Conservation (phyloP, 2,888 invertebrate species). For the Trichogramma dendrolimi region DNA sequence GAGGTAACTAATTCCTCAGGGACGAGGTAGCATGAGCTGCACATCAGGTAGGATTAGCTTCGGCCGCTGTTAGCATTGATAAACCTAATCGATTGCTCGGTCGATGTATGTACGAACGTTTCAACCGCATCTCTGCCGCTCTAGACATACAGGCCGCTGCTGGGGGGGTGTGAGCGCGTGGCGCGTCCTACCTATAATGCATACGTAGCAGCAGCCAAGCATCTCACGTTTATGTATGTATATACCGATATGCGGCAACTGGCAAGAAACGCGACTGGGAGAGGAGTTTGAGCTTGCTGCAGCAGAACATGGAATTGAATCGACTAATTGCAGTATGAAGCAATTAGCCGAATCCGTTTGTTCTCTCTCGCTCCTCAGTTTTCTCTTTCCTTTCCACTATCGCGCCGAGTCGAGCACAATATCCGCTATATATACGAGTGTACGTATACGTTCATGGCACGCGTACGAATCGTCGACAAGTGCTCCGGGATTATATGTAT, state of each 20-base stretch:
- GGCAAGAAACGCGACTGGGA: too few species aligned
- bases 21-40: too few species aligned
- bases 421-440: constrained; percentile 10
- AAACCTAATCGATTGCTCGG: constrained; percentile 27
- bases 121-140: constrained; percentile 7
- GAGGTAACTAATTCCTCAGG: too few species aligned
- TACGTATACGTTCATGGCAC: not conserved
- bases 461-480: too few species aligned
- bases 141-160: constrained; percentile 7
- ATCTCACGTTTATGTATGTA: not conserved
- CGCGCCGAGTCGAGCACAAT: constrained; percentile 6
- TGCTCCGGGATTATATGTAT: too few species aligned
- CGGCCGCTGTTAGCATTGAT: constrained; percentile 22
- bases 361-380: constrained; percentile 11
- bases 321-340: constrained; percentile 25
- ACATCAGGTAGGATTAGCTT: not conserved
- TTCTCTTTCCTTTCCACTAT: too few species aligned
- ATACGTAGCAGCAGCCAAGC: constrained; percentile 6
- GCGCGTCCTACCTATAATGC: constrained; percentile 4
- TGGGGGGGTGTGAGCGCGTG: not conserved
- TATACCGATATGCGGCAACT: not conserved
- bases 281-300: too few species aligned
- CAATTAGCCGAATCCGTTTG: constrained; percentile 25
- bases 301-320: too few species aligned
- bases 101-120: too few species aligned